Percentiles rank a stretch among this genome's conserved stretches.
Evolutionary conservation across 2,888 invertebrate species (phyloP).

Genomic region (Nephrocerus scutellatus): DNA sequence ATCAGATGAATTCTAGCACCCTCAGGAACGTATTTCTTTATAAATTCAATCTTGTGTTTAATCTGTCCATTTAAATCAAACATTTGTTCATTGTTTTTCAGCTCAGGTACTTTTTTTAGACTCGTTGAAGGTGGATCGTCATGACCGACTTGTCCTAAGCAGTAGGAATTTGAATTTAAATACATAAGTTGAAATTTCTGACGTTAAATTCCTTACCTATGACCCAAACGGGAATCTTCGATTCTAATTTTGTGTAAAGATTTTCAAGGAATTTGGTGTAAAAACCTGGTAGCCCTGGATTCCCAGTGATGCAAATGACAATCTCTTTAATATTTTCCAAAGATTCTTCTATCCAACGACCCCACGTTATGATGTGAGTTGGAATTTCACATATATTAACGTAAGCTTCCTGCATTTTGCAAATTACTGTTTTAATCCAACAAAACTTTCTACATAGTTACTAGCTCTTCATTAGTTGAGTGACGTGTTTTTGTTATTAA

Average conservation of each 20-base stretch:
- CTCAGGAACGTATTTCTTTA: constrained; percentile 64
- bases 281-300: constrained; percentile 79
- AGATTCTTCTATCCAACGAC: constrained; percentile 61
- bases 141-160: constrained; percentile 69
- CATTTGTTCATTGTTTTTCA: constrained; percentile 53
- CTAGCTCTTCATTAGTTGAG: no score
- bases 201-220: constrained; percentile 51
- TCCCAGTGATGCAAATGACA: constrained; percentile 73
- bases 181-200: background rate
- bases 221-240: constrained; percentile 66
- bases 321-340: constrained; percentile 53
- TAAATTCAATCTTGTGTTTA: constrained; percentile 52
- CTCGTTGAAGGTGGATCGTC: constrained; percentile 57
- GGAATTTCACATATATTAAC: constrained; percentile 58
- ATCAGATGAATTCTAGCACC: constrained; percentile 71
- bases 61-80: constrained; percentile 72
- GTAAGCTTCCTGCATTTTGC: constrained; percentile 45
- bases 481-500: no score
- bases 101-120: constrained; percentile 48
- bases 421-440: no score
- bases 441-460: background rate
- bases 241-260: constrained; percentile 54
- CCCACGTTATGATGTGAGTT: constrained; percentile 67
- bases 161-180: no score
- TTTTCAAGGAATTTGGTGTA: constrained; percentile 67